Evolutionary conservation across 1,140 invertebrate species (phyloP).

Genomic region (Papilio helenus): DNA sequence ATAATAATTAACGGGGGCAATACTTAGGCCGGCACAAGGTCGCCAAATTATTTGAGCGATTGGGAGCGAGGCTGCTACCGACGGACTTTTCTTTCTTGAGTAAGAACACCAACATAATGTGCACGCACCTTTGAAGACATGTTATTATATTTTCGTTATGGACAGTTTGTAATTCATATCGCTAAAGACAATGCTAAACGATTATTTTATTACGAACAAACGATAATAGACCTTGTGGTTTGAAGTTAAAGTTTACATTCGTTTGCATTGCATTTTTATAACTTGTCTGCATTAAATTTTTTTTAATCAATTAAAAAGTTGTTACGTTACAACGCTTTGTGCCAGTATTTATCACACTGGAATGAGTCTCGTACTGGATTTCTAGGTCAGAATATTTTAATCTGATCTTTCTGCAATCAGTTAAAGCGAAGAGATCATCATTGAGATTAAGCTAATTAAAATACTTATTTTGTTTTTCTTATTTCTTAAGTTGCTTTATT

Average conservation of each 20-base stretch:
- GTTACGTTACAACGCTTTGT: conserved; percentile 14
- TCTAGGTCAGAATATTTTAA: conserved; percentile 34
- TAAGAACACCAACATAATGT: conserved; percentile 50
- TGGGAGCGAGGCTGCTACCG: conserved; percentile 64
- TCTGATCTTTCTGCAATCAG: conserved; percentile 24
- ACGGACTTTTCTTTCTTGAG: conserved; percentile 61
- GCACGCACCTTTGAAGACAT: conserved; percentile 55
- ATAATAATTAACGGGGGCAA: conserved; percentile 66
- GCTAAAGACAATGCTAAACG: conserved; percentile 36
- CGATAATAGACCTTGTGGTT: not conserved
- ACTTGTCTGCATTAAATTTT: conserved; percentile 30
- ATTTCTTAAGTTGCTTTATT: conserved; percentile 10
- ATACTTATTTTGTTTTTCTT: conserved; percentile 25
- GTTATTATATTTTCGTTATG: conserved; percentile 74
- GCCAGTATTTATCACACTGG: conserved; percentile 26
- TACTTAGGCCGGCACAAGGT: conserved; percentile 68
- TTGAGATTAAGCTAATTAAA: conserved; percentile 36
- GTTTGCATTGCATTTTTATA: not conserved
- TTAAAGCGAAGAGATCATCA: conserved; percentile 34
- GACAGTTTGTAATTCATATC: conserved; percentile 49
- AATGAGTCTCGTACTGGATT: conserved; percentile 33
- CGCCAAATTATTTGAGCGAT: conserved; percentile 72
- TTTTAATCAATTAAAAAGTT: conserved; percentile 37
- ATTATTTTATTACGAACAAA: not conserved
- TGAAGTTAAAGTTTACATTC: not conserved